Evolutionary conservation across 2,113 vertebrate species (phyloP), one percentile per base, ranked within the genome.

Genomic region (Oreochromis aureus): DNA sequence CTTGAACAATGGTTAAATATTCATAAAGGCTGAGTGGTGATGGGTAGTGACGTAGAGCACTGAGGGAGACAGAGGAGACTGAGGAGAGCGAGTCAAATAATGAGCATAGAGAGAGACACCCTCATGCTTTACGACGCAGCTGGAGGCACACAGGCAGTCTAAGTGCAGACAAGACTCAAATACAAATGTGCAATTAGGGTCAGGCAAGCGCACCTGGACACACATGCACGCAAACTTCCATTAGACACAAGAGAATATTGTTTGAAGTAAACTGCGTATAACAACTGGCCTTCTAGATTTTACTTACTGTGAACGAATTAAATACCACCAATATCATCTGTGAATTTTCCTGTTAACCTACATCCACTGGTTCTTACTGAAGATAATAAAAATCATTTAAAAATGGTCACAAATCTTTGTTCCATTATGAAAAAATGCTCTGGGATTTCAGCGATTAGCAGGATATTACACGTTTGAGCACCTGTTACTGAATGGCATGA

Each of bases 1-100:
- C 89, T 86, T 7, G 82, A 85, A 88, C 85, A 89, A 24, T 73
- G 82, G 86, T 94, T 90, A 95, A 95, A 93, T 94, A 95, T 95
- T 94, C 89, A 94, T 93, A 86, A 85, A 91, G 81, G 71, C 69
- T 85, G 84, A 4, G 41, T 63, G 80, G 71, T 89, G 93, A 92
- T 89, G 87, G 91, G 89, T 66, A 34, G 91, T 92, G 93, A 95
- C 90, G 88, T 92, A 87, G 82, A 86, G 87, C 89, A 34, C 55
- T n/a, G 4, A 71, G 89, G 83, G 80, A 89, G 81, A 87, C 54
- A 3, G 91, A 89, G 82, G 87, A 83, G 86, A 48, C 61, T n/a
- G 83, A 89, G 84, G 61, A 87, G 88, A 22, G 27, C 59, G 34
- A 83, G 84, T 86, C 84, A 36, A 91, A 91, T 92, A 93, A 94